Percentiles rank a stretch among this genome's conserved stretches.
phyloP scores from a whole-genome alignment of 2,113 vertebrate genomes.

The Plotosus lineatus region DNA sequence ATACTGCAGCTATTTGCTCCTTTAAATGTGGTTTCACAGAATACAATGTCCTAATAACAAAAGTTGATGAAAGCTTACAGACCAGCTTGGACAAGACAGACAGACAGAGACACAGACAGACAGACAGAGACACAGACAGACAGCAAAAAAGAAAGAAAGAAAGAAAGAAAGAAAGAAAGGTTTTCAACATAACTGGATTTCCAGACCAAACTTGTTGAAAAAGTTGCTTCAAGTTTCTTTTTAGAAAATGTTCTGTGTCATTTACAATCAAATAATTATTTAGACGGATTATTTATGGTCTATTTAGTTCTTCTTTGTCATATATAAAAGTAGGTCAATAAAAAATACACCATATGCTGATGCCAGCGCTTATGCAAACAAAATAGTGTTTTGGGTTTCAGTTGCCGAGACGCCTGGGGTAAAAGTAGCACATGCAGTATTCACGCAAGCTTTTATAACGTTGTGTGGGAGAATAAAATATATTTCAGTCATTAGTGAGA shows the following conservation, averaged over 20 bases:
- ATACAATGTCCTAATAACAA: background rate
- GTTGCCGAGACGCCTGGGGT: background rate
- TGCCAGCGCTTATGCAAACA: slow-evolving; percentile 27
- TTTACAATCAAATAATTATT: background rate
- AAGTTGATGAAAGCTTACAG: background rate
- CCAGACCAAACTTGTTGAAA: slow-evolving; percentile 12
- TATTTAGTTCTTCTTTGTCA: background rate
- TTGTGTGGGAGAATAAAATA: slow-evolving; percentile 32
- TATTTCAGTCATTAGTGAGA: slow-evolving; percentile 33
- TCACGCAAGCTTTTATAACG: background rate
- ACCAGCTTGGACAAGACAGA: background rate
- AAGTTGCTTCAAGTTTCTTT: background rate
- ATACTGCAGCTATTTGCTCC: background rate
- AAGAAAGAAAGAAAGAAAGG: background rate
- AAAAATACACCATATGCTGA: slow-evolving; percentile 1
- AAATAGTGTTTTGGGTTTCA: background rate
- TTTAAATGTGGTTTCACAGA: background rate
- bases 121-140: too few species aligned
- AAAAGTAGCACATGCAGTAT: slow-evolving; percentile 10
- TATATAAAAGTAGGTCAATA: slow-evolving; percentile 28
- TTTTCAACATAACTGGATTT: slow-evolving; percentile 17
- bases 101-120: too few species aligned
- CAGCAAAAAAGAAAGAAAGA: too few species aligned
- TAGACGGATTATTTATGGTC: too few species aligned
- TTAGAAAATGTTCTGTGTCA: background rate